Evolutionary conservation across 2,888 invertebrate species (phyloP), one percentile per base, ranked within the genome.

Genomic region (Portevinia maculata): DNA sequence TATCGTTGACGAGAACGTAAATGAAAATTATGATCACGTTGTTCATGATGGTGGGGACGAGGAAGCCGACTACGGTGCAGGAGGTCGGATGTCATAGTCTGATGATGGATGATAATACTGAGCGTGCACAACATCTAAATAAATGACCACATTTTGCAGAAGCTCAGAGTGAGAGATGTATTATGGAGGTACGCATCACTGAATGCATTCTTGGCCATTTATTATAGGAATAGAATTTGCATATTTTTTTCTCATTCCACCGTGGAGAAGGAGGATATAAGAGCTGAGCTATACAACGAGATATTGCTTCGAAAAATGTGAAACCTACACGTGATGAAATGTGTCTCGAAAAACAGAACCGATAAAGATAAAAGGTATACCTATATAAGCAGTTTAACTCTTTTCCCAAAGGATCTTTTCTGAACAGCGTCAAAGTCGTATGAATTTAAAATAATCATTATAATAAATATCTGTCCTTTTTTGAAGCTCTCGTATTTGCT

Each of bases 151-250:
- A 73, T 78, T 83, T 52, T 71, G 32, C 41, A 30, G 17, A 6
- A 13, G 9, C 3, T 9, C 11, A 13, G 24, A 34, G 48, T 13
- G 41, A 37, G 57, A 44, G 48, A 53, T 13, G 13, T 13, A 39
- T 39, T n/a, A n/a, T n/a, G n/a, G n/a, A n/a, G n/a, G 53, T 46
- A 55, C 48, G 76, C 76, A 44, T 71, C 64, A 71, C 60, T 71
- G 76, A 73, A 50, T 73, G 78, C 83, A 73, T 83, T 78, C 83
- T 50, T 78, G 53, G 78, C 52, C 60, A 83, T 83, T 73, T 78
- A 78, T 83, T 78, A 78, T 78, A 57, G 19, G 55, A 67, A 30
- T 7, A 44, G 55, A 71, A 78, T 71, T 78, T 78, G 71, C 78
- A 83, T 83, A 67, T 30, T 39, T 62, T 70, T 67, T 55, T 50